Conservation (phyloP, 2,113 vertebrate genomes). For the Plectropomus leopardus region DNA sequence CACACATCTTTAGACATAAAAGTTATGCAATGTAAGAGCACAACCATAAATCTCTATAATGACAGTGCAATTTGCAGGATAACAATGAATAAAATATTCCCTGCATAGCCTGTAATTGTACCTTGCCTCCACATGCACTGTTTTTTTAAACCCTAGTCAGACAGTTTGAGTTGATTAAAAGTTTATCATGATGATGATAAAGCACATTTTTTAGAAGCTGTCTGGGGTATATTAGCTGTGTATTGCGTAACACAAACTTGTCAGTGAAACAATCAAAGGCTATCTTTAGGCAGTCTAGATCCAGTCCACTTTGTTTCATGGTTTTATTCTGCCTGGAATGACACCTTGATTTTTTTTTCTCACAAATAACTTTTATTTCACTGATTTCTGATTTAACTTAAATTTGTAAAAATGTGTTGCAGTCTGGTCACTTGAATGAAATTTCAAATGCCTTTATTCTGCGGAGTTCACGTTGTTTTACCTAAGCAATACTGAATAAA, state of each 20-base stretch:
- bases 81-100: slow-evolving; percentile 4
- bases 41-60: slow-evolving; percentile 8
- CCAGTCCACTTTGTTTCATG: not conserved
- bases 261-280: not conserved
- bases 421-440: too few species aligned
- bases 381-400: not conserved
- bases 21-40: not conserved
- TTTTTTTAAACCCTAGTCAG: not conserved
- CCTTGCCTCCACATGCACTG: not conserved
- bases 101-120: slow-evolving; percentile 16
- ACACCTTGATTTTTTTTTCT: not conserved
- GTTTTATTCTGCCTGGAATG: not conserved
- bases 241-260: not conserved
- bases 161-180: slow-evolving; percentile 11
- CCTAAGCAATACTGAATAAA: not conserved
- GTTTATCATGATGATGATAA: not conserved
- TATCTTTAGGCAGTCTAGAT: not conserved
- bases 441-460: not conserved
- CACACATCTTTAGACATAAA: not conserved
- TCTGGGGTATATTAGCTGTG: not conserved
- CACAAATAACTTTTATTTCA: not conserved
- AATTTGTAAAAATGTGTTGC: not conserved
- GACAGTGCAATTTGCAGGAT: not conserved
- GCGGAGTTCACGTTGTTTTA: not conserved
- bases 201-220: not conserved